A percentile compares a stretch with the other conserved stretches of the same genome.
Conservation (phyloP, 2,113 vertebrate genomes). For the Holacanthus passer region DNA sequence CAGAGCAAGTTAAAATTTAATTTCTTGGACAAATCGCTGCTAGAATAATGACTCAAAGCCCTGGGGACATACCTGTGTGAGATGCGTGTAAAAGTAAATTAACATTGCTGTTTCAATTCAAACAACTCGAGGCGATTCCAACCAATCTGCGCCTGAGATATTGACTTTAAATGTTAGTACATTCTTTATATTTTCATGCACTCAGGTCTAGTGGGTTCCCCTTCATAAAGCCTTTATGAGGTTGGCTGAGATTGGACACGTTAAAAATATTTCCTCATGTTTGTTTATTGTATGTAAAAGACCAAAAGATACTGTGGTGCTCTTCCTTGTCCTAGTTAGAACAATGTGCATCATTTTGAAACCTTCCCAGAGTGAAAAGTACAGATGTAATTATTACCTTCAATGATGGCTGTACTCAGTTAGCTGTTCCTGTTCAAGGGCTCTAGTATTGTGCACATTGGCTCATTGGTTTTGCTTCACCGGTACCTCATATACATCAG, state of each 20-base stretch:
- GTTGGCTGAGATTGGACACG: neutral
- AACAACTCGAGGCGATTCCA: neutral
- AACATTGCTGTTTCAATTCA: neutral
- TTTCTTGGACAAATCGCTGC: neutral
- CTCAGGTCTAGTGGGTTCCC: neutral
- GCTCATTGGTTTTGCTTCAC: neutral
- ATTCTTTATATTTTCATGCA: neutral
- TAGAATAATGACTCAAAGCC: constrained; percentile 17
- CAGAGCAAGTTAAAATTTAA: neutral
- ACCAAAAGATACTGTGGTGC: too few relatives aligned
- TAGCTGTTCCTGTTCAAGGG: neutral
- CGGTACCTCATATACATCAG: neutral
- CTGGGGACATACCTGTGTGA: neutral
- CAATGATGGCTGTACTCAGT: neutral
- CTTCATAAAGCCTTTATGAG: neutral
- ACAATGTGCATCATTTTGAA: too few relatives aligned
- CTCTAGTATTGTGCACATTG: neutral
- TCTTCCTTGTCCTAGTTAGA: too few relatives aligned
- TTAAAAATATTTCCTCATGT: too few relatives aligned
- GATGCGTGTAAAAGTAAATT: neutral
- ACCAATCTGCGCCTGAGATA: neutral
- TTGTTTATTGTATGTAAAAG: too few relatives aligned
- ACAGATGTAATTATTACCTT: neutral
- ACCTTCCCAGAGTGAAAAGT: too few relatives aligned
- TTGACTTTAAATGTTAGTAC: neutral